Evolutionary conservation across 2,888 invertebrate genomes (phyloP).

Genomic region (Labia minor): DNA sequence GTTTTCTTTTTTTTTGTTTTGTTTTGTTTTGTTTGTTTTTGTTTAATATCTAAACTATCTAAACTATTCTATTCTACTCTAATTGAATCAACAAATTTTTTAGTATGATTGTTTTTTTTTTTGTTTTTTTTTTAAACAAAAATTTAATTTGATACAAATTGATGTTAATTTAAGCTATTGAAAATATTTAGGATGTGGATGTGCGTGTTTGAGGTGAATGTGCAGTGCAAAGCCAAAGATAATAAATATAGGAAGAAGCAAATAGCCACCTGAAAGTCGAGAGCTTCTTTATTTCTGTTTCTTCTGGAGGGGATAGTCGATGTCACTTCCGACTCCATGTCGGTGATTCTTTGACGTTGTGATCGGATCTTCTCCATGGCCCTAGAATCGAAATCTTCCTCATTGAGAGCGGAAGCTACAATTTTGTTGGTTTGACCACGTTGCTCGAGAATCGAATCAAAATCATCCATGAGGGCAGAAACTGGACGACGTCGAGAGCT

Average conservation of each 20-base stretch:
- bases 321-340: conserved; percentile 13
- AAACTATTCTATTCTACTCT: too few relatives aligned
- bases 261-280: conserved; percentile 6
- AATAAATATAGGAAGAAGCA: neutral
- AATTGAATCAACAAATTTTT: too few relatives aligned
- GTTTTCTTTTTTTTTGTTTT: too few relatives aligned
- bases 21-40: too few relatives aligned
- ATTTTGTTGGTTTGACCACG: conserved; percentile 1
- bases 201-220: too few relatives aligned
- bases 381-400: neutral
- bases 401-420: neutral
- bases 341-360: neutral
- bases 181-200: too few relatives aligned
- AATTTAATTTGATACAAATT: too few relatives aligned
- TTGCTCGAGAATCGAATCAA: conserved; percentile 23
- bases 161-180: too few relatives aligned
- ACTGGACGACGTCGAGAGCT: conserved; percentile 19
- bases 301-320: neutral
- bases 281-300: conserved; percentile 30
- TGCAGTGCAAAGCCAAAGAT: too few relatives aligned
- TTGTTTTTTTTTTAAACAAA: too few relatives aligned
- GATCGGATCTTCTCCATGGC: neutral
- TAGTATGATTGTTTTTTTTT: too few relatives aligned
- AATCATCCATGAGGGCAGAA: conserved; percentile 24
- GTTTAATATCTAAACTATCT: too few relatives aligned